Evolutionary conservation across 1,140 invertebrate genomes (phyloP), one percentile per base, ranked within the genome.

Genomic region (Prorops nasuta): DNA sequence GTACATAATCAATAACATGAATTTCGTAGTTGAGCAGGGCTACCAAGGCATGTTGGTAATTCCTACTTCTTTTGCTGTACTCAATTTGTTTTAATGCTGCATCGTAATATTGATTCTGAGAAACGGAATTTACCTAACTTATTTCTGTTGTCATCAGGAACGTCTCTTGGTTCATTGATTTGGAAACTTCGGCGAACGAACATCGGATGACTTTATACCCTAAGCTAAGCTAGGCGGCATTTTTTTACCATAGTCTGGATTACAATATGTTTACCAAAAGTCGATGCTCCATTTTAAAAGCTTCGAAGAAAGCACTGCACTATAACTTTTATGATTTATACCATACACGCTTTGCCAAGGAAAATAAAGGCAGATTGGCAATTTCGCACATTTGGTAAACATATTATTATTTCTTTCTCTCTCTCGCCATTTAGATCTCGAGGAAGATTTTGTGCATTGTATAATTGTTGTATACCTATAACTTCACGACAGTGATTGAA

Each of bases 391-490:
- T 72, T 71, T 74, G 66, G 63, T 67, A 68, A 69, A 66, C 68
- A 66, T 66, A 69, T 64, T 66, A 28, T 28, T 28, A 28, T 10
- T 28, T 28, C 24, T 10, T 28, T 28, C 10, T 28, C 62, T 54
- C 63, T 71, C 58, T 71, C 54, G 58, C 56, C 64, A 68, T 52
- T 53, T 65, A 69, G 61, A 69, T 69, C 54, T 71, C 62, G 64
- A 69, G 56, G 60, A 62, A 67, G 51, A 64, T 63, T 71, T 54
- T 73, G 63, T 64, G 61, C 57, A 73, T 72, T 75, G 60, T 75
- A 68, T 68, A 66, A 74, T 55, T 72, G 66, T 69, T 75, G 74
- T 74, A 71, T 75, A 73, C 74, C 64, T 63, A 62, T 63, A 58
- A 67, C 58, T 58, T 72, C 63, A 69, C 67, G 61, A 74, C 63